These are phyloP conservation scores for Pelosia muscerda DNA, from an alignment of 2,888 invertebrate species.

Conservation along the genomic window DNA sequence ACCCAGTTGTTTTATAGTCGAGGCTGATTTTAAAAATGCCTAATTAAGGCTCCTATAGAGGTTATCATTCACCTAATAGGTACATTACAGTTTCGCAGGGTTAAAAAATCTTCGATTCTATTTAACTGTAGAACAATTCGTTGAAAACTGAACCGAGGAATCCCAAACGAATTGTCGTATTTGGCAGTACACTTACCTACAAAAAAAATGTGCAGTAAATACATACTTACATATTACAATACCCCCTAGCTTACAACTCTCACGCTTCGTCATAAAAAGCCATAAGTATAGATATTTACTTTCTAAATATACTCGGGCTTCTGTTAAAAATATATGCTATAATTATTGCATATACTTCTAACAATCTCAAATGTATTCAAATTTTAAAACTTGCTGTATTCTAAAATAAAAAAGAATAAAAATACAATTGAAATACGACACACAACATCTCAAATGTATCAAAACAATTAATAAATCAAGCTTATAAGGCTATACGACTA, in stretches of 20 bases:
- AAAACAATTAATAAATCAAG: slow-evolving; percentile 25
- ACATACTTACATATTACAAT: slow-evolving; percentile 27
- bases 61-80: neutral
- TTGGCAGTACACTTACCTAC: slow-evolving; percentile 33
- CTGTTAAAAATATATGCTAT: neutral
- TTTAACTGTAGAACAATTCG: neutral
- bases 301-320: neutral
- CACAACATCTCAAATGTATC: neutral
- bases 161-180: neutral
- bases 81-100: neutral
- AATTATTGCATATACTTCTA: neutral
- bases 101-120: neutral
- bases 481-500: slow-evolving; percentile 23
- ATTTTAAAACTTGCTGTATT: neutral
- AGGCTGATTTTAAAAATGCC: no score
- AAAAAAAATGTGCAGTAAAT: slow-evolving; percentile 14
- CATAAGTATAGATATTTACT: neutral
- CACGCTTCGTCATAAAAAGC: slow-evolving; percentile 25
- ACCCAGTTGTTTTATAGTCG: no score
- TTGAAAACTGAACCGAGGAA: neutral
- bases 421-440: slow-evolving; percentile 20
- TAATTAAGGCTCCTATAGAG: neutral
- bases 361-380: neutral
- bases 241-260: slow-evolving; percentile 19
- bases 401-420: neutral